Evolutionary conservation across 37 sponge, comb jelly and placozoan species (phyloP), one percentile per base, ranked within the genome.

Genomic region (Oscarella lobularis): DNA sequence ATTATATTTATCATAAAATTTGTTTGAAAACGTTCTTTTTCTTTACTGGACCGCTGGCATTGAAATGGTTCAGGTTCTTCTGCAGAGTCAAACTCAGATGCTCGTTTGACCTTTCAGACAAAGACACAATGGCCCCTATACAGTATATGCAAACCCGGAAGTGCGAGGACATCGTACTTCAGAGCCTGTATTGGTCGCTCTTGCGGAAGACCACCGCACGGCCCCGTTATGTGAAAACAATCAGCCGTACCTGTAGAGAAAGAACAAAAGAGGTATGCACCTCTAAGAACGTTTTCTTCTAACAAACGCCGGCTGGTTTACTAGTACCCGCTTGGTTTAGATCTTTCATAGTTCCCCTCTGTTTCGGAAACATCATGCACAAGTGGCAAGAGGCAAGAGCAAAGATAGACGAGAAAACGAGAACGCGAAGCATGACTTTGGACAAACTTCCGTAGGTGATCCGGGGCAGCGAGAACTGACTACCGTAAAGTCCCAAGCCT

Each of bases 21-120:
- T n/a, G n/a, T n/a, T n/a, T n/a, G n/a, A n/a, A n/a, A n/a, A n/a
- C n/a, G n/a, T n/a, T n/a, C n/a, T n/a, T n/a, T n/a, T n/a, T n/a
- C n/a, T n/a, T 77, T 73, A 85, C 85, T 3, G 87, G 87, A 2
- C 0, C 74, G 3, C 41, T 20, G 32, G 66, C 3, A 72, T 84
- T 54, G 37, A 75, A 88, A 83, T 91, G 92, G 81, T 91, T 73
- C 31, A 91, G 76, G 38, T 91, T 91, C 80, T 91, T 91, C 81
- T 91, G 92, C 78, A 91, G 20, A 27, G 60, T 48, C 14, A 48
- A 48, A 48, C 20, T 48, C 60, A 27, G 60, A 27, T 48, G 9
- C 14, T 20, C 20, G 60, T 20, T 20, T n/a, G n/a, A n/a, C n/a
- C n/a, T n/a, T n/a, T n/a, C n/a, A 87, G 66, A 81, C 39, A 29